These are phyloP conservation scores for Caenorhabditis imperialis DNA, from an alignment of 2,888 invertebrate genomes.

Conservation along the genomic window DNA sequence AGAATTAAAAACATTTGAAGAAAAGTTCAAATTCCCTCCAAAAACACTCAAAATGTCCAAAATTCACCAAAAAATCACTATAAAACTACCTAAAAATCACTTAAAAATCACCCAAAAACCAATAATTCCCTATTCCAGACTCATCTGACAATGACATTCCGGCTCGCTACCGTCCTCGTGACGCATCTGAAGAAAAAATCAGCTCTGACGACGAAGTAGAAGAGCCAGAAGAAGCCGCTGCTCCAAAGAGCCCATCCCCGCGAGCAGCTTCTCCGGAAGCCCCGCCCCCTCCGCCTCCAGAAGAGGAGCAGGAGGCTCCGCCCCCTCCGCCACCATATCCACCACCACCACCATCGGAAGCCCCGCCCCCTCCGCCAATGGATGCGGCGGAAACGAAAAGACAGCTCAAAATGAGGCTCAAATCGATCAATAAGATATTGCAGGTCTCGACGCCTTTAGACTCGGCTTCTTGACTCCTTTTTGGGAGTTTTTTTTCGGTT, in stretches of 20 bases:
- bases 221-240: not conserved
- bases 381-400: constrained; percentile 10
- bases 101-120: too few species aligned
- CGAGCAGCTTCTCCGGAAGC: constrained; percentile 1
- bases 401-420: constrained; percentile 25
- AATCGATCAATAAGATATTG: constrained; percentile 12
- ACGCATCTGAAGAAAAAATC: constrained; percentile 14
- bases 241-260: not conserved
- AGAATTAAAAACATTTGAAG: too few species aligned
- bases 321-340: constrained; percentile 14
- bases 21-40: too few species aligned
- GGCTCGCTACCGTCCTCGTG: constrained; percentile 14
- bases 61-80: too few species aligned
- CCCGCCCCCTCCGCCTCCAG: constrained; percentile 7
- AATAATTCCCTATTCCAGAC: too few species aligned
- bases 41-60: too few species aligned
- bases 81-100: too few species aligned
- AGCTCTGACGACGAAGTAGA: constrained; percentile 34
- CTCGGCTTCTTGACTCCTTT: too few species aligned
- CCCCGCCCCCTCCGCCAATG: constrained; percentile 1
- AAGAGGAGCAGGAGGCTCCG: not conserved
- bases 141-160: constrained; percentile 11
- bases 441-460: too few species aligned
- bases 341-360: constrained; percentile 12
- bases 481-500: too few species aligned